These are phyloP conservation scores for Sesamia nonagrioides DNA, from an alignment of 1,140 invertebrate species.

Conservation along the genomic window DNA sequence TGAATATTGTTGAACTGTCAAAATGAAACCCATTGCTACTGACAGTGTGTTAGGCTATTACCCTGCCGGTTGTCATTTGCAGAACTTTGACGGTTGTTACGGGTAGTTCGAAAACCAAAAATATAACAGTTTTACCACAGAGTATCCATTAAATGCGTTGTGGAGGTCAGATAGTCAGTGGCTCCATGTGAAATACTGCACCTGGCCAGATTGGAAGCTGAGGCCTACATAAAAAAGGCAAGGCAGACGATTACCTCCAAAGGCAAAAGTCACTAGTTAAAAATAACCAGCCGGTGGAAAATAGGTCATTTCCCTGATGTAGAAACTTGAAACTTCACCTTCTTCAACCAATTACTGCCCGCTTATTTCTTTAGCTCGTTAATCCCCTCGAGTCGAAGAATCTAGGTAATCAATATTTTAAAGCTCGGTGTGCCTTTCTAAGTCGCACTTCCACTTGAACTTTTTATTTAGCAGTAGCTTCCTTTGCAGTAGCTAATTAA, in stretches of 20 bases:
- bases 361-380: constrained; percentile 41
- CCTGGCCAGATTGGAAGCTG: too few relatives aligned
- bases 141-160: too few relatives aligned
- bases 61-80: too few relatives aligned
- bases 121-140: too few relatives aligned
- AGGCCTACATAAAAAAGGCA: too few relatives aligned
- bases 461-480: constrained; percentile 33
- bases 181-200: too few relatives aligned
- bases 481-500: constrained; percentile 7
- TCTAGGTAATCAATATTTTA: constrained; percentile 42
- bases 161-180: too few relatives aligned
- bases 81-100: too few relatives aligned
- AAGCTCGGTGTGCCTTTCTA: constrained; percentile 4
- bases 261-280: neutral
- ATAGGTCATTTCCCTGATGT: constrained; percentile 3
- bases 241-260: neutral
- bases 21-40: too few relatives aligned
- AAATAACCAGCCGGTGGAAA: neutral
- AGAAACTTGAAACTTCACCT: neutral
- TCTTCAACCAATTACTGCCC: constrained; percentile 41
- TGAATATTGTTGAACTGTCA: too few relatives aligned
- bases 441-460: constrained; percentile 20
- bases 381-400: constrained; percentile 33
- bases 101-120: too few relatives aligned
- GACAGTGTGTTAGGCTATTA: too few relatives aligned